A percentile compares a stretch with the other conserved stretches of the same genome.
Conservation (phyloP, 92 coral and sea anemone species). For the Galaxea fascicularis region DNA sequence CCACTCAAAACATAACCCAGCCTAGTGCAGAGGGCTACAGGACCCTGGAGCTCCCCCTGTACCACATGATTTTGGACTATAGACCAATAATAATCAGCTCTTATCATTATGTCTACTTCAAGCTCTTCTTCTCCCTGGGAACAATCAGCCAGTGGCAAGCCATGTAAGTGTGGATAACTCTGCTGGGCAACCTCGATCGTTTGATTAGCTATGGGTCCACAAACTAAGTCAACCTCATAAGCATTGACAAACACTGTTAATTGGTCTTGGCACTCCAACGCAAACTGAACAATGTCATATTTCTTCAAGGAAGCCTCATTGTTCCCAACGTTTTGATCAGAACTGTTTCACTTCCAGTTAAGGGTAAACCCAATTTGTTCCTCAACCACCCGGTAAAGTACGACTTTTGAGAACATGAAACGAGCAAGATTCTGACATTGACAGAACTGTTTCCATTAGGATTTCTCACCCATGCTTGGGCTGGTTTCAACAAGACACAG, state of each 20-base stretch:
- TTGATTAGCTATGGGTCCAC: slow-evolving; percentile 45
- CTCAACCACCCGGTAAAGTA: no score
- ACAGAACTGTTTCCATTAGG: neutral
- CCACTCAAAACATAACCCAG: slow-evolving; percentile 68
- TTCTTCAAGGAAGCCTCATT: neutral
- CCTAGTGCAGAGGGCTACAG: slow-evolving; percentile 57
- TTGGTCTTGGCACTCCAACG: neutral
- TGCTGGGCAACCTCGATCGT: slow-evolving; percentile 36
- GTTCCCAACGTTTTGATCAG: neutral
- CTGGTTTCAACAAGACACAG: neutral
- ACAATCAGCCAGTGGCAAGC: slow-evolving; percentile 27
- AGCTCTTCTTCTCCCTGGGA: slow-evolving; percentile 5
- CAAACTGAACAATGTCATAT: neutral
- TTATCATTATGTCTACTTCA: slow-evolving; percentile 40
- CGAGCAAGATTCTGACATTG: slow-evolving; percentile 9
- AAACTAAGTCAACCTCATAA: slow-evolving; percentile 39
- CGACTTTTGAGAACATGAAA: slow-evolving; percentile 28
- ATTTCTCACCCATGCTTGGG: neutral
- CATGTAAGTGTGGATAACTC: slow-evolving; percentile 34
- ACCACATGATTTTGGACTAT: slow-evolving; percentile 31
- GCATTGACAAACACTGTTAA: slow-evolving; percentile 21
- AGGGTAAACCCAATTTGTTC: neutral
- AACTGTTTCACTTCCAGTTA: neutral
- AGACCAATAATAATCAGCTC: slow-evolving; percentile 52
- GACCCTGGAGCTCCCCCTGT: slow-evolving; percentile 44